Conservation (phyloP, 2,113 vertebrate species). For the Thunnus thynnus region DNA sequence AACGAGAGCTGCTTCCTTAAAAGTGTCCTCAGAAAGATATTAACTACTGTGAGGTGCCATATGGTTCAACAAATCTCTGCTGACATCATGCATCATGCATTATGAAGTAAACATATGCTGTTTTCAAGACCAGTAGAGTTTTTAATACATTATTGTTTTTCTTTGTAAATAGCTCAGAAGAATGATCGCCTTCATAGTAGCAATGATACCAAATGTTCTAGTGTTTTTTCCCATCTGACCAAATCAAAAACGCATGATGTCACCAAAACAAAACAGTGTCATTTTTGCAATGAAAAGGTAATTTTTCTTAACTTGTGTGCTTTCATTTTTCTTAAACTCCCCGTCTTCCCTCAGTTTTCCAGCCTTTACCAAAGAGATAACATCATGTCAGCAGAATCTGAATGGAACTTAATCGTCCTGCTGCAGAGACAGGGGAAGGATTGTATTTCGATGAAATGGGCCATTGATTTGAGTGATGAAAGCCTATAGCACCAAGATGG, state of each 20-base stretch:
- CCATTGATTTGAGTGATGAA: conserved; percentile 85
- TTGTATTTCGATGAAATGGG: conserved; percentile 82
- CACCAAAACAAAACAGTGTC: neutral
- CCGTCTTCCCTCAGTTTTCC: conserved; percentile 28
- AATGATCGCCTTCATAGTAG: conserved; percentile 17
- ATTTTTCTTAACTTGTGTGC: conserved; percentile 1
- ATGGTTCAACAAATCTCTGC: conserved; percentile 75
- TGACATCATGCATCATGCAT: conserved; percentile 76
- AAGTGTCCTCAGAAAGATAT: conserved; percentile 57
- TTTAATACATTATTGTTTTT: conserved; percentile 52
- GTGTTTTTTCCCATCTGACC: neutral
- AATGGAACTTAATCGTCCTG: conserved; percentile 65
- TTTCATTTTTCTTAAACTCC: conserved; percentile 29
- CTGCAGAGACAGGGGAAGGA: conserved; percentile 72
- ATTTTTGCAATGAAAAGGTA: neutral
- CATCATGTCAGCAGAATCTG: conserved; percentile 73
- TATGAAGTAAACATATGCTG: conserved; percentile 82
- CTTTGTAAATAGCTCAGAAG: conserved; percentile 50
- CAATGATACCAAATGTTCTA: conserved; percentile 9
- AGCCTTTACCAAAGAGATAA: conserved; percentile 51
- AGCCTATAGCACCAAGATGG: conserved; percentile 51
- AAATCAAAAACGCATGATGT: conserved; percentile 22
- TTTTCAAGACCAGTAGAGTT: conserved; percentile 62
- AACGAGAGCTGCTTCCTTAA: conserved; percentile 43
- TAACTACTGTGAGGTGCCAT: conserved; percentile 66